These are phyloP conservation scores for Orientallactaga bullata DNA, from an alignment of 2,113 vertebrate species.

Conservation along the genomic window DNA sequence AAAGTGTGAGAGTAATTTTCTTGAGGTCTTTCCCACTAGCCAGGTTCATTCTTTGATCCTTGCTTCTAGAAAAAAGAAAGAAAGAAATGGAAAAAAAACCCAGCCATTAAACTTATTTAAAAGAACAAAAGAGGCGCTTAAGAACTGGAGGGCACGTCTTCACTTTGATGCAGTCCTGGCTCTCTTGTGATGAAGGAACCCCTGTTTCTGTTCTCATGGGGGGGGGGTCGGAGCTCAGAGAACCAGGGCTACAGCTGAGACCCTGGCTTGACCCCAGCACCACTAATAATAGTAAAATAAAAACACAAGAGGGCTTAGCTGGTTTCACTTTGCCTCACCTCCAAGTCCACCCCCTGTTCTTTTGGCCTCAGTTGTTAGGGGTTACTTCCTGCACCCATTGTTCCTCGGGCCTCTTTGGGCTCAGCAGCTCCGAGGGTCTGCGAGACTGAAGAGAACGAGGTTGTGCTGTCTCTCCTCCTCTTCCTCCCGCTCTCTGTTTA, in stretches of 20 bases:
- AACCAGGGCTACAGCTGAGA: neutral
- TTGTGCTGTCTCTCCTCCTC: neutral
- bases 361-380: neutral
- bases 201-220: neutral
- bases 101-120: neutral
- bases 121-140: neutral
- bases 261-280: neutral
- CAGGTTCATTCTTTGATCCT: neutral
- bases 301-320: neutral
- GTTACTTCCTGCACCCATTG: neutral
- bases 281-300: no score
- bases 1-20: neutral
- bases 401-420: neutral
- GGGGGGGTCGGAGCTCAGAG: neutral
- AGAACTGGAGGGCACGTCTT: neutral
- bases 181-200: neutral
- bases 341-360: neutral
- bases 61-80: neutral
- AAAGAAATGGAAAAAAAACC: no score
- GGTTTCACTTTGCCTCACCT: neutral
- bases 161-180: neutral
- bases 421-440: neutral
- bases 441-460: neutral
- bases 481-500: neutral
- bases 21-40: neutral